phyloP scores from a whole-genome alignment of 2,113 vertebrate genomes.

The Isurus oxyrinchus region DNA sequence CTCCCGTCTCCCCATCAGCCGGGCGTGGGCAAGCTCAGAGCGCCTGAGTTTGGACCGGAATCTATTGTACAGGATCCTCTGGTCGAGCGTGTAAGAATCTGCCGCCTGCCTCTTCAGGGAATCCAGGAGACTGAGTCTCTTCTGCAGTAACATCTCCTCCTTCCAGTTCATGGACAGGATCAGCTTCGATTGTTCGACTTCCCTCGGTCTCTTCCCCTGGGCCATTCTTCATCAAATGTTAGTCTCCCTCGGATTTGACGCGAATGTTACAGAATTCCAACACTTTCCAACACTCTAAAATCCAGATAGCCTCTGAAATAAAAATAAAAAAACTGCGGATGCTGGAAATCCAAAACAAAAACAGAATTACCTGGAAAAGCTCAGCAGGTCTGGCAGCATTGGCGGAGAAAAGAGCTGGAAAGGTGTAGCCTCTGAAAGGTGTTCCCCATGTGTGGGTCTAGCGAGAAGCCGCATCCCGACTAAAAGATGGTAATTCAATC shows the following conservation, averaged over 20 bases:
- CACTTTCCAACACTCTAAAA: too few relatives aligned
- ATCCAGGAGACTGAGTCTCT: conserved; percentile 39
- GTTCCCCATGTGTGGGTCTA: not conserved
- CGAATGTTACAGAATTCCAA: not conserved
- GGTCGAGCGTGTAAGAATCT: conserved; percentile 37
- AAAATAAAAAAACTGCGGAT: too few relatives aligned
- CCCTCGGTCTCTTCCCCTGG: not conserved
- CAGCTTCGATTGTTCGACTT: conserved; percentile 38
- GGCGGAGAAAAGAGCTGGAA: too few relatives aligned
- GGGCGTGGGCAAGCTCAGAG: conserved; percentile 42
- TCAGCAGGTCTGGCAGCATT: too few relatives aligned
- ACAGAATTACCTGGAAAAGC: too few relatives aligned
- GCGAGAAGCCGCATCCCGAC: not conserved
- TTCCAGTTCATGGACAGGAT: conserved; percentile 41
- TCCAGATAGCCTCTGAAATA: too few relatives aligned
- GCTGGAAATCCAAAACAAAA: too few relatives aligned
- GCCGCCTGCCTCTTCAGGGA: conserved; percentile 42
- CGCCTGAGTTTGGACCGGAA: conserved; percentile 41
- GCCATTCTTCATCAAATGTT: accelerated
- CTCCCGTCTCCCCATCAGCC: not conserved
- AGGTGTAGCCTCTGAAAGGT: too few relatives aligned
- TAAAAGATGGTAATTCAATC: not conserved
- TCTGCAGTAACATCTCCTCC: conserved; percentile 45
- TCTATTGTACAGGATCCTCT: conserved; percentile 44
- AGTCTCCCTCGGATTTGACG: too few relatives aligned